Conservation (phyloP, 1,140 invertebrate species). For the Caenorhabditis tropicalis region DNA sequence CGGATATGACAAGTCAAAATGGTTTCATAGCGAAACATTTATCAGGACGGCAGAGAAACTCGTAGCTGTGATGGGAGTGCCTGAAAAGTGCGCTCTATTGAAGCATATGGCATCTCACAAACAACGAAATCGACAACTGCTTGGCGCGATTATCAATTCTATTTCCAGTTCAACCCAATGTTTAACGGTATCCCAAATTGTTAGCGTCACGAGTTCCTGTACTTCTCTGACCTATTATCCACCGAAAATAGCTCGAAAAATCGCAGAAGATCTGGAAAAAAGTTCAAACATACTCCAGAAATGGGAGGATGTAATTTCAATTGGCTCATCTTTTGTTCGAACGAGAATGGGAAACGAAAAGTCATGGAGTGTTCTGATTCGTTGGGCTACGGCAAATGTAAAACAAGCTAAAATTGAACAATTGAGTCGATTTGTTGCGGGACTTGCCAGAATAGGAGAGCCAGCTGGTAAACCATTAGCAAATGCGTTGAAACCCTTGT, state of each 20-base stretch:
- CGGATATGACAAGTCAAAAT: neutral
- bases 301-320: neutral
- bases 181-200: neutral
- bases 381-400: neutral
- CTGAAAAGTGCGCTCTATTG: slow-evolving; percentile 9
- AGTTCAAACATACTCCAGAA: neutral
- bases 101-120: neutral
- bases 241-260: neutral
- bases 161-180: neutral
- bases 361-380: neutral
- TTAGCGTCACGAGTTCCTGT: neutral
- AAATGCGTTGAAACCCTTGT: neutral
- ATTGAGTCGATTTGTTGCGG: neutral
- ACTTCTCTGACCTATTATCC: neutral
- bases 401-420: neutral
- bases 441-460: neutral
- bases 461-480: neutral
- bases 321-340: neutral
- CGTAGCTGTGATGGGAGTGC: neutral
- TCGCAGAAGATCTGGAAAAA: neutral
- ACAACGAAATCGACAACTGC: neutral
- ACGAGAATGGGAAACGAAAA: slow-evolving; percentile 25
- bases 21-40: neutral
- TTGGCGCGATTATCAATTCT: neutral
- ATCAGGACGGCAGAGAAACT: neutral